Conservation (phyloP, 2,113 vertebrate genomes). For the Equus quagga region DNA sequence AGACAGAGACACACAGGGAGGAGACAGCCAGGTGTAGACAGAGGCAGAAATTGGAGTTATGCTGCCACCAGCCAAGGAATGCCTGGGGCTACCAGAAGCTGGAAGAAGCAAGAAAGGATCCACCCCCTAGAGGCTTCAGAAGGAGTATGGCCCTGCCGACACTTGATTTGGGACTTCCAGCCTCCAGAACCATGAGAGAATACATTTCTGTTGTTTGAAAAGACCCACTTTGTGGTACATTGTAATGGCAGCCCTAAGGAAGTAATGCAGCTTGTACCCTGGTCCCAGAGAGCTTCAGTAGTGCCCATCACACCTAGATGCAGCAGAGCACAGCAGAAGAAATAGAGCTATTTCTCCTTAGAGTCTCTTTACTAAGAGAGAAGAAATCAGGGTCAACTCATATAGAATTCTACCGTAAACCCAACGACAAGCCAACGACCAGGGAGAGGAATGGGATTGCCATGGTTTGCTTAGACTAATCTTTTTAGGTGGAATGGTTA, state of each 20-base stretch:
- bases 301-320: not conserved
- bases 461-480: not conserved
- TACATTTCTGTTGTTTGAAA: not conserved
- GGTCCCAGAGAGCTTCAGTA: rapidly evolving
- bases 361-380: not conserved
- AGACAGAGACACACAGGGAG: not conserved
- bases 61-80: too few species aligned
- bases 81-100: not conserved
- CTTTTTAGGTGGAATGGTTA: not conserved
- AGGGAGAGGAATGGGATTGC: not conserved
- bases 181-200: not conserved
- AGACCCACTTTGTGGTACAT: not conserved
- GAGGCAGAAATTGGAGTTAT: not conserved
- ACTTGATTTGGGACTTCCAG: not conserved
- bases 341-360: not conserved
- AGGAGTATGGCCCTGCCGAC: too few species aligned
- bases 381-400: not conserved
- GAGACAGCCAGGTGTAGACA: not conserved
- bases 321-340: not conserved
- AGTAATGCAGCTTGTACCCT: not conserved
- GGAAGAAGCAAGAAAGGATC: not conserved
- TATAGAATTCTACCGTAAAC: not conserved
- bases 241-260: too few species aligned
- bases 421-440: not conserved
- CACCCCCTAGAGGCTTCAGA: rapidly evolving